phyloP scores from a whole-genome alignment of 2,888 invertebrate genomes.

The Rosalia funebris region DNA sequence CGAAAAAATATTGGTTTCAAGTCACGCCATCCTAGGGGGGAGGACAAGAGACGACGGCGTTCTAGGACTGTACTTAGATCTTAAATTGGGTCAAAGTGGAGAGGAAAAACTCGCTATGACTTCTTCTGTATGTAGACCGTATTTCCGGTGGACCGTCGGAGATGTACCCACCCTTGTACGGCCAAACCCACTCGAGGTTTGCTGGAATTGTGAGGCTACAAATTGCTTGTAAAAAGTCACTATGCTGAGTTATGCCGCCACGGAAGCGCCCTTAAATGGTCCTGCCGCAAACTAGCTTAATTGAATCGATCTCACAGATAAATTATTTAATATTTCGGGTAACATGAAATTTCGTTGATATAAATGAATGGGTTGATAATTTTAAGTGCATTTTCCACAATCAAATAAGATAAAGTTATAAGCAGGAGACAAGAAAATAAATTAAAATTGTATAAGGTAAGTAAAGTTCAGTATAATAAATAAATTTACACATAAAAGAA shows the following conservation, averaged over 20 bases:
- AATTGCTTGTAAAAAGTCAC: constrained; percentile 36
- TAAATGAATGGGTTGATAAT: too few species aligned
- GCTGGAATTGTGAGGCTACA: constrained; percentile 24
- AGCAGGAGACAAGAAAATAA: too few species aligned
- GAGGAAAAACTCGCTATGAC: constrained; percentile 37
- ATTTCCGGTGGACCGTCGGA: constrained; percentile 2
- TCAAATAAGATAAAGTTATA: too few species aligned
- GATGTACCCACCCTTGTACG: constrained; percentile 25
- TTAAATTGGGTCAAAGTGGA: constrained; percentile 46
- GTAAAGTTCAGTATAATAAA: too few species aligned
- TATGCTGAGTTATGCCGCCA: constrained; percentile 16
- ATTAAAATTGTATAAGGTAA: too few species aligned
- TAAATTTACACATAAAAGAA: too few species aligned
- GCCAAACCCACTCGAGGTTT: constrained; percentile 32
- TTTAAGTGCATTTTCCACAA: too few species aligned
- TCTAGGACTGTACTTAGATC: constrained; percentile 39
- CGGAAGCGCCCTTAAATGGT: not conserved
- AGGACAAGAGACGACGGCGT: constrained; percentile 38
- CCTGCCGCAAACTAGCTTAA: not conserved
- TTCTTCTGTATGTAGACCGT: constrained; percentile 30
- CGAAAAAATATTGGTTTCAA: constrained; percentile 47
- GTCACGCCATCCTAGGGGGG: constrained; percentile 42
- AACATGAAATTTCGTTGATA: too few species aligned
- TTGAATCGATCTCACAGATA: not conserved
- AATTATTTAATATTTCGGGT: not conserved